Evolutionary conservation across 2,797 vertebrate genomes (phyloP).

Genomic region (Stomatorhinus walkeri): DNA sequence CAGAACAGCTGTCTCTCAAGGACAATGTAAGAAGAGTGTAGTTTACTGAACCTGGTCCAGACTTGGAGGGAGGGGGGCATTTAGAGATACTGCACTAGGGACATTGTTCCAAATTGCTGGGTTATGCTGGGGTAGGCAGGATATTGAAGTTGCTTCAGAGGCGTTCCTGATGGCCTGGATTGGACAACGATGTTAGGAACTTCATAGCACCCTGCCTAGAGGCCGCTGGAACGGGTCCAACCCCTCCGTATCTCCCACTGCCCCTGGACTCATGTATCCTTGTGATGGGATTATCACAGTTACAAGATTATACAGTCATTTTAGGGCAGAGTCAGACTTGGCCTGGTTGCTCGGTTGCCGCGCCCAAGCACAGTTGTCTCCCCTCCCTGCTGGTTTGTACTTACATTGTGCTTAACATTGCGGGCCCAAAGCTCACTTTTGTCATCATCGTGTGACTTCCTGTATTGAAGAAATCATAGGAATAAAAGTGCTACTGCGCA

Average conservation of each 20-base stretch:
- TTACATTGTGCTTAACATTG: neutral
- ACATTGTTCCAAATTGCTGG: constrained; percentile 1
- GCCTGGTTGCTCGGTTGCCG: neutral
- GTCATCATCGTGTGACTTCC: neutral
- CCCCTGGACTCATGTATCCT: neutral
- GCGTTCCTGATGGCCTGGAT: neutral
- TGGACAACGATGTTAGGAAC: neutral
- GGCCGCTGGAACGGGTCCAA: neutral
- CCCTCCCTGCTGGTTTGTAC: neutral
- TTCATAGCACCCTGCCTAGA: neutral
- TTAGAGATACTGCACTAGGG: neutral
- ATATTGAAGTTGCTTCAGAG: neutral
- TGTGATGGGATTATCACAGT: constrained; percentile 6
- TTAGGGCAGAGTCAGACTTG: neutral
- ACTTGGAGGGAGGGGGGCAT: neutral
- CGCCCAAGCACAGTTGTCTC: neutral
- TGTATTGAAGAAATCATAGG: neutral
- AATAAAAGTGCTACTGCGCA: neutral
- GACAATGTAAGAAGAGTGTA: neutral
- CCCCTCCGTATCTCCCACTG: neutral
- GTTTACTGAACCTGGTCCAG: constrained; percentile 2
- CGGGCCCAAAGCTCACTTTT: neutral
- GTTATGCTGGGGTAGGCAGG: neutral
- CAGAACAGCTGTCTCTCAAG: neutral
- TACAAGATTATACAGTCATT: neutral